A percentile compares a stretch with the other conserved stretches of the same genome.
Conservation (phyloP, 2,797 vertebrate species). For the Nothura maculosa region DNA sequence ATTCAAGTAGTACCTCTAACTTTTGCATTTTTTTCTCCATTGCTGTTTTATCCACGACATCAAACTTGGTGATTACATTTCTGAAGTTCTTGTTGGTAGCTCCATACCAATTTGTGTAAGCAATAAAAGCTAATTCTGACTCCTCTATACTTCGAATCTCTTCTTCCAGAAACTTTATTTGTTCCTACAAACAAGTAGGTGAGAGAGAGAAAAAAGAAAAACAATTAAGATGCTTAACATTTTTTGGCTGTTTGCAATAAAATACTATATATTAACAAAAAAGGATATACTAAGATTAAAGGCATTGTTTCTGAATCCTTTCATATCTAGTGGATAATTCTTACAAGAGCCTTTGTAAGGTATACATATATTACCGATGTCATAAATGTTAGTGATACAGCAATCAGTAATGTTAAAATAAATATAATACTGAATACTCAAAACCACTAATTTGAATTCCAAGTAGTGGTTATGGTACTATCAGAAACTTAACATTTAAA, state of each 20-base stretch:
- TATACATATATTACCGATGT: background rate
- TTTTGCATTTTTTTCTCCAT: conserved; percentile 94
- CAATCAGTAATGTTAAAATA: background rate
- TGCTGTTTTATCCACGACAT: conserved; percentile 84
- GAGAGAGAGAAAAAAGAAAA: background rate
- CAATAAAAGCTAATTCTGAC: conserved; percentile 86
- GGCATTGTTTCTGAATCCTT: background rate
- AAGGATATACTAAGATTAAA: background rate
- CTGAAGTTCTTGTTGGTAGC: conserved; percentile 88
- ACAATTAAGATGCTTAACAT: background rate
- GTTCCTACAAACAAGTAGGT: conserved; percentile 84
- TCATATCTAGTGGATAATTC: background rate
- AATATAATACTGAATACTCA: background rate
- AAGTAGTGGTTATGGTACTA: background rate
- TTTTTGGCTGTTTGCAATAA: background rate
- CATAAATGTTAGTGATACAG: background rate
- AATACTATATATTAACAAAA: background rate
- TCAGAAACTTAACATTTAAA: background rate
- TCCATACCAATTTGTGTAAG: conserved; percentile 91
- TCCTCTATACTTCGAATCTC: conserved; percentile 92
- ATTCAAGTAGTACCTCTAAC: conserved; percentile 87
- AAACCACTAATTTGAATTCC: background rate
- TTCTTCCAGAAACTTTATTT: conserved; percentile 92
- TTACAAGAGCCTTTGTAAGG: background rate
- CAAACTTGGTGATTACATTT: conserved; percentile 82